Conservation (phyloP, 2,113 vertebrate species). For the Lepus europaeus region DNA sequence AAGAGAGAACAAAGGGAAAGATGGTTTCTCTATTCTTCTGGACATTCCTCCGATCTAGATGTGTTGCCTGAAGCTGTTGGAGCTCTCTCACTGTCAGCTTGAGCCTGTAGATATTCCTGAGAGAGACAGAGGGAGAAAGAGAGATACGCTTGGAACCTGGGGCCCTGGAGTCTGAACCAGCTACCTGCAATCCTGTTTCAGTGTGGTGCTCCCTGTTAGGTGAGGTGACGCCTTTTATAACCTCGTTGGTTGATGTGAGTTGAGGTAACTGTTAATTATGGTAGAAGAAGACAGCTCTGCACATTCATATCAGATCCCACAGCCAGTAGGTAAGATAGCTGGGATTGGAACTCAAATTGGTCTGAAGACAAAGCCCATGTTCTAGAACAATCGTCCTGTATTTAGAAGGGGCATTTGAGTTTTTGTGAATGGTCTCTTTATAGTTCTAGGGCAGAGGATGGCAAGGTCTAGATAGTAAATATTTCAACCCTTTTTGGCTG, state of each 20-base stretch:
- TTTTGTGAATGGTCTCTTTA: neutral
- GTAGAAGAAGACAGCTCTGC: neutral
- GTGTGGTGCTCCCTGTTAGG: neutral
- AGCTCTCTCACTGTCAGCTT: neutral
- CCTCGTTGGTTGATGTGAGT: neutral
- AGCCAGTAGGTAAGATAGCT: neutral
- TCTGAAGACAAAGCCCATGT: neutral
- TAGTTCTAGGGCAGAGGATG: neutral
- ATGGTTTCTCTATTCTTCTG: neutral
- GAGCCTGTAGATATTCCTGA: neutral
- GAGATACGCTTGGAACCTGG: neutral
- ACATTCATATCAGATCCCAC: neutral
- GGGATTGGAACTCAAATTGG: neutral
- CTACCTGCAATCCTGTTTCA: neutral
- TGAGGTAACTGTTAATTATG: slow-evolving; percentile 13
- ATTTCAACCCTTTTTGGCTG: neutral
- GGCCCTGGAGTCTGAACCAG: neutral
- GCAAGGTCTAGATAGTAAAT: neutral
- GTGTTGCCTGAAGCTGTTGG: neutral
- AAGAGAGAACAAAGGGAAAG: neutral
- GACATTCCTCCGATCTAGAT: neutral
- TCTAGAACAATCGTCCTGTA: neutral
- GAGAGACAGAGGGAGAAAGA: neutral
- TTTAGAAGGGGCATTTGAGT: neutral
- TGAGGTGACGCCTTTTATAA: neutral